Percentiles rank a stretch among this genome's conserved stretches.
Evolutionary conservation across 2,888 invertebrate species (phyloP).

Genomic region (Noctua comes): DNA sequence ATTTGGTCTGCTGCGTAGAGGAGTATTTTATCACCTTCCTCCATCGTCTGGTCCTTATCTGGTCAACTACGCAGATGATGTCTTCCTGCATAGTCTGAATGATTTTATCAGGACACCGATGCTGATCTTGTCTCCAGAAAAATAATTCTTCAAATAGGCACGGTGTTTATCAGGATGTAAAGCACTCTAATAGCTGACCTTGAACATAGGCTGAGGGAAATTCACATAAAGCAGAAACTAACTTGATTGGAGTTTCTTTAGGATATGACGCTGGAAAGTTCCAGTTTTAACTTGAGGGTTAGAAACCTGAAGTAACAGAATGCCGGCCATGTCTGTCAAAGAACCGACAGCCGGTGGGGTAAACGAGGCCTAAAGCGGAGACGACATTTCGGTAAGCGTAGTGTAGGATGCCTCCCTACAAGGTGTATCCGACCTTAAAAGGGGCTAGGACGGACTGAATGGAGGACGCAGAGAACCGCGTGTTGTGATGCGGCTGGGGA

Average conservation of each 20-base stretch:
- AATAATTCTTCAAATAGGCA: background rate
- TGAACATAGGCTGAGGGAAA: background rate
- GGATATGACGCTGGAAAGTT: background rate
- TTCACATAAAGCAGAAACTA: background rate
- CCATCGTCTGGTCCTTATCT: slow-evolving; percentile 3
- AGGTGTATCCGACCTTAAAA: background rate
- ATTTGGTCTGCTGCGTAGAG: background rate
- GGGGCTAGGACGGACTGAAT: background rate
- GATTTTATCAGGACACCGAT: slow-evolving; percentile 5
- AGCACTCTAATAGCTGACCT: background rate
- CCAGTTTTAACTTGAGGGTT: background rate
- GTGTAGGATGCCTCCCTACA: background rate
- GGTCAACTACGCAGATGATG: background rate
- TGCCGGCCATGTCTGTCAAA: background rate
- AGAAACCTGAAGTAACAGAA: background rate
- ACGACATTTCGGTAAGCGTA: background rate
- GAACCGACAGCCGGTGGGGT: background rate
- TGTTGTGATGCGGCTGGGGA: background rate
- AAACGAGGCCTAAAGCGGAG: background rate
- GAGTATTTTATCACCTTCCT: background rate
- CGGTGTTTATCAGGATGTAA: no score
- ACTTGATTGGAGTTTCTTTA: background rate
- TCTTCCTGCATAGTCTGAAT: background rate
- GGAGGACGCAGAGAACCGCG: background rate
- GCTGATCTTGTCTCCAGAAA: background rate